These are phyloP conservation scores for Drosophila mojavensis DNA, from an alignment of 1,140 invertebrate species.

Conservation along the genomic window DNA sequence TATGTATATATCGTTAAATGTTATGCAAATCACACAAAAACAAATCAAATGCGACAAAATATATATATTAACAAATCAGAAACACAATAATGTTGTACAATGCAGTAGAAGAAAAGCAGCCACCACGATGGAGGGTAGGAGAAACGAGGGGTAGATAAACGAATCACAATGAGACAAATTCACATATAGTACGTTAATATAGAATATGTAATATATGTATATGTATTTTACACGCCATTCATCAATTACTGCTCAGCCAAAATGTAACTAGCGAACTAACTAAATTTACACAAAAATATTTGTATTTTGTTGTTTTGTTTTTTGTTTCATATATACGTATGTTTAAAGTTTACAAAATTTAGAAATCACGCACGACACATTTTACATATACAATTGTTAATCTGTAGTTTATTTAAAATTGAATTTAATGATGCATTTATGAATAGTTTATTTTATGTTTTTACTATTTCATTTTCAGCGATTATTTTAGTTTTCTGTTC, in stretches of 20 bases:
- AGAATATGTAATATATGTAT: slow-evolving; percentile 30
- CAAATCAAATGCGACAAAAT: slow-evolving; percentile 52
- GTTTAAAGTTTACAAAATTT: slow-evolving; percentile 65
- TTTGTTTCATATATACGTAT: slow-evolving; percentile 39
- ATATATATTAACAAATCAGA: slow-evolving; percentile 29
- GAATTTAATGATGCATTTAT: slow-evolving; percentile 14
- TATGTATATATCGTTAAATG: slow-evolving; percentile 26
- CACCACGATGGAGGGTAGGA: slow-evolving; percentile 24
- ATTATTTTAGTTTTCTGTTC: slow-evolving; percentile 21
- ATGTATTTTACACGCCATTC: slow-evolving; percentile 43
- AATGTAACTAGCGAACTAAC: slow-evolving; percentile 67
- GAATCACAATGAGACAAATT: slow-evolving; percentile 64
- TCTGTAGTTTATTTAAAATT: slow-evolving; percentile 52
- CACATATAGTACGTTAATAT: slow-evolving; percentile 46
- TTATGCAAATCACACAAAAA: slow-evolving; percentile 39
- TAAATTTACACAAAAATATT: slow-evolving; percentile 53
- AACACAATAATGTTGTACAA: slow-evolving; percentile 25
- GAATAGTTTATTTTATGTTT: not conserved
- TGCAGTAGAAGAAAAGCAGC: slow-evolving; percentile 41
- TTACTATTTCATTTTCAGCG: slow-evolving; percentile 14
- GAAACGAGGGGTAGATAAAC: slow-evolving; percentile 39
- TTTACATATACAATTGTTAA: slow-evolving; percentile 63
- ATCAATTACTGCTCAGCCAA: slow-evolving; percentile 29
- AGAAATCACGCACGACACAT: slow-evolving; percentile 74
- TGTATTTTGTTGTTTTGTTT: not conserved